phyloP scores from a whole-genome alignment of 1,140 invertebrate species.

The Cyclargus thomasi region DNA sequence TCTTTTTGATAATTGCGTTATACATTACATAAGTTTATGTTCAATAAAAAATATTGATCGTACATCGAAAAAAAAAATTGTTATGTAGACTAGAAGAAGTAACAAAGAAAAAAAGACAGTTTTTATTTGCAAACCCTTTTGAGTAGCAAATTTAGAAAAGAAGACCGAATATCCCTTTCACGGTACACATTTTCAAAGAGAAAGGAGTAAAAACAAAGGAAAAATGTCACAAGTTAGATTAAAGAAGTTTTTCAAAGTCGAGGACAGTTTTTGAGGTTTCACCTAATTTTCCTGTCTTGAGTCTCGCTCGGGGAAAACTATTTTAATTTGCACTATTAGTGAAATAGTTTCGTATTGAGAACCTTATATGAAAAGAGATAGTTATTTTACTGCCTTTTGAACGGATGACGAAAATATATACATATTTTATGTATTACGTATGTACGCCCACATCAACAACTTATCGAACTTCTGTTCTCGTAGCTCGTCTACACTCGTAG shows the following conservation, averaged over 20 bases:
- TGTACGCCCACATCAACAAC: no score
- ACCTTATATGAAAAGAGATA: not conserved
- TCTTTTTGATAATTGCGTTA: no score
- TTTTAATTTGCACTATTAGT: conserved; percentile 10
- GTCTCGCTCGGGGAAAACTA: not conserved
- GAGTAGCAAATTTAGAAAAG: not conserved
- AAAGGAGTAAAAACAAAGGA: not conserved
- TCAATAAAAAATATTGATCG: no score
- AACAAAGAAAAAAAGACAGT: no score
- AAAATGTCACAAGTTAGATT: conserved; percentile 13
- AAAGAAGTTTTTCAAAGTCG: conserved; percentile 12
- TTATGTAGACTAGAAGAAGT: no score
- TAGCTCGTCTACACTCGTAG: no score
- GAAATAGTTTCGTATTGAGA: not conserved
- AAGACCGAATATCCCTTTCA: not conserved
- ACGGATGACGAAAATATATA: not conserved
- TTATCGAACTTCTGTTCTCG: no score
- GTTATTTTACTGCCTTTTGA: conserved; percentile 13
- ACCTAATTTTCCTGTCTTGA: conserved; percentile 6
- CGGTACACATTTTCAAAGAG: not conserved
- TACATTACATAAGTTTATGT: no score
- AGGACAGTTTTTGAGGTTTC: conserved; percentile 11
- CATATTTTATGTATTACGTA: no score
- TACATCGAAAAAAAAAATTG: no score
- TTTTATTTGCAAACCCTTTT: no score